A percentile compares a stretch with the other conserved stretches of the same genome.
These are phyloP conservation scores for Chrysemys picta DNA, from an alignment of 2,113 vertebrate genomes.

Conservation along the genomic window DNA sequence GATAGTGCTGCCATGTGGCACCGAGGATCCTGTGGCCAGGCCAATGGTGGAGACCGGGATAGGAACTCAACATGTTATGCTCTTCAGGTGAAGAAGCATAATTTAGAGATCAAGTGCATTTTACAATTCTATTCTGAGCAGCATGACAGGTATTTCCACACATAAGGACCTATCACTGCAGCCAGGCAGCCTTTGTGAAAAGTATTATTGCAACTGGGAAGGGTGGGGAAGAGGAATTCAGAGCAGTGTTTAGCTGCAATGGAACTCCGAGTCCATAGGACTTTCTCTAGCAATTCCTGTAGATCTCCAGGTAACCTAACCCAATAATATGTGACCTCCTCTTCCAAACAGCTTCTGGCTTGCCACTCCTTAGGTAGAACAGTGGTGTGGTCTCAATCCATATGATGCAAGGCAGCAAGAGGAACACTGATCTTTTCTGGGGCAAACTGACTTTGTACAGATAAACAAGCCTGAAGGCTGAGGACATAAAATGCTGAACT, in stretches of 20 bases:
- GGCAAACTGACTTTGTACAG: slow-evolving; percentile 51
- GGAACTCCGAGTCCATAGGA: not conserved
- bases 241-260: not conserved
- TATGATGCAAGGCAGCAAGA: not conserved
- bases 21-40: not conserved
- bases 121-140: not conserved
- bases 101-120: not conserved
- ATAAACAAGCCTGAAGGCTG: slow-evolving; percentile 34
- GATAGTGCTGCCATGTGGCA: not conserved
- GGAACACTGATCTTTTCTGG: slow-evolving; percentile 37
- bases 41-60: not conserved
- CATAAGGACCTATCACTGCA: not conserved
- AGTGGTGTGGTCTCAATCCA: not conserved
- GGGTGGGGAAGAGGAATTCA: not conserved
- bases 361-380: not conserved
- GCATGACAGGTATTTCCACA: not conserved
- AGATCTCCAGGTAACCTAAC: not conserved
- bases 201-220: not conserved
- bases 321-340: not conserved
- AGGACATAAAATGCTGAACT: slow-evolving; percentile 44
- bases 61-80: not conserved
- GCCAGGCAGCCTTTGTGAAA: not conserved
- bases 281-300: not conserved
- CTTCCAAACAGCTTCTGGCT: not conserved
- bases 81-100: not conserved